phyloP scores from a whole-genome alignment of 2,113 vertebrate genomes.

The Leucopternis melanops region DNA sequence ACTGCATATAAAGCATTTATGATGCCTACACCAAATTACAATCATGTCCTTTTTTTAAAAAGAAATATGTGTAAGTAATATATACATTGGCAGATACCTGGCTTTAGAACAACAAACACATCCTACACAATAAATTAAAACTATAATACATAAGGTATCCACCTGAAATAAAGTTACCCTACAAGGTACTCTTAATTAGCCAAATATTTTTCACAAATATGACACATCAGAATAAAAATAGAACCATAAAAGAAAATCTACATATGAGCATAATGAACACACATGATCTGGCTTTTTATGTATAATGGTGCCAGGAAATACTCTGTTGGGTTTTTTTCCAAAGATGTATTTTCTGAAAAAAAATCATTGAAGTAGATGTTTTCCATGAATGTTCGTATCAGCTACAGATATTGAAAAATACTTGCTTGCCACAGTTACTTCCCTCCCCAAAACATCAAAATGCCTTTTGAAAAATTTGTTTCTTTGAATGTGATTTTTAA shows the following conservation, averaged over 20 bases:
- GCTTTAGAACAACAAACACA: not conserved
- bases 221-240: not conserved
- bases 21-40: not conserved
- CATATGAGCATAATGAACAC: not conserved
- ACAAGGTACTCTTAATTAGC: not conserved
- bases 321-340: not conserved
- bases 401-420: not conserved
- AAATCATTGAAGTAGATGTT: not conserved
- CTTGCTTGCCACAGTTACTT: not conserved
- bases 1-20: not conserved
- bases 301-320: not conserved
- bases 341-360: not conserved
- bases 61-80: not conserved
- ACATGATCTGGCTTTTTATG: not conserved
- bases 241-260: not conserved
- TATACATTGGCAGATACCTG: not conserved
- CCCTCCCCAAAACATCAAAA: not conserved
- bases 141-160: not conserved
- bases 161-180: not conserved
- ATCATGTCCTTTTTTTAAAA: not conserved
- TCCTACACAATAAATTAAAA: not conserved
- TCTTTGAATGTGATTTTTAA: not conserved
- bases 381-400: not conserved
- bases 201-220: not conserved
- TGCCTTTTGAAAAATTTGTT: not conserved